A percentile compares a stretch with the other conserved stretches of the same genome.
Evolutionary conservation across 2,888 invertebrate species (phyloP).

Genomic region (Geotrupes spiniger): DNA sequence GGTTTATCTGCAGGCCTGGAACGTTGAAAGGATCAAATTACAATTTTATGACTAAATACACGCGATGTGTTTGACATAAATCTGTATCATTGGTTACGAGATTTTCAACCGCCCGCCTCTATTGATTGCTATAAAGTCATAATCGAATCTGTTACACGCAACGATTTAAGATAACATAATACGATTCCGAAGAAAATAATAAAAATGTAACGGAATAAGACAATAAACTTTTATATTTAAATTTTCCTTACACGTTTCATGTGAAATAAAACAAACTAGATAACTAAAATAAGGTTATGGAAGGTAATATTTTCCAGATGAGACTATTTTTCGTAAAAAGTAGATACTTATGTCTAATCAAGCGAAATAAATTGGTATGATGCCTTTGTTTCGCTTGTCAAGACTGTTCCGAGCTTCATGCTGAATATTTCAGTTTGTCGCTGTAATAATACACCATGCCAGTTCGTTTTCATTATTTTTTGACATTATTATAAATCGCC

Average conservation of each 20-base stretch:
- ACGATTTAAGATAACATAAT: too few species aligned
- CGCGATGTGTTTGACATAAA: conserved; percentile 4
- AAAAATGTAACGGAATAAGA: too few species aligned
- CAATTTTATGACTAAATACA: conserved; percentile 7
- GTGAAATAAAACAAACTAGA: too few species aligned
- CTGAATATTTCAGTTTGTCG: conserved; percentile 27
- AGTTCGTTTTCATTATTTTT: conserved; percentile 24
- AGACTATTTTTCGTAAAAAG: conserved; percentile 21
- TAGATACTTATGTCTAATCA: conserved; percentile 24
- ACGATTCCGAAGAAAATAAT: too few species aligned
- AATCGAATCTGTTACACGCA: too few species aligned
- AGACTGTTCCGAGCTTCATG: conserved; percentile 21
- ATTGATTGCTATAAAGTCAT: not conserved
- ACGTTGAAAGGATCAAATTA: conserved; percentile 7
- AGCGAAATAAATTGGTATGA: conserved; percentile 23
- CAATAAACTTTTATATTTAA: too few species aligned
- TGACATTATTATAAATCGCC: too few species aligned
- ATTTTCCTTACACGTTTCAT: too few species aligned
- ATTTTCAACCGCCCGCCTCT: not conserved
- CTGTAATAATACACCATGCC: conserved; percentile 25
- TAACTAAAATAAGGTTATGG: too few species aligned
- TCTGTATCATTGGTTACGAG: conserved; percentile 1
- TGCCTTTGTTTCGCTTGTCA: conserved; percentile 22
- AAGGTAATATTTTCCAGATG: conserved; percentile 3
- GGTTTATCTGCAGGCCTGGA: not conserved